Percentiles rank a stretch among this genome's conserved stretches.
These are phyloP conservation scores for Drosophila neonasuta DNA, from an alignment of 2,888 invertebrate genomes.

Conservation along the genomic window DNA sequence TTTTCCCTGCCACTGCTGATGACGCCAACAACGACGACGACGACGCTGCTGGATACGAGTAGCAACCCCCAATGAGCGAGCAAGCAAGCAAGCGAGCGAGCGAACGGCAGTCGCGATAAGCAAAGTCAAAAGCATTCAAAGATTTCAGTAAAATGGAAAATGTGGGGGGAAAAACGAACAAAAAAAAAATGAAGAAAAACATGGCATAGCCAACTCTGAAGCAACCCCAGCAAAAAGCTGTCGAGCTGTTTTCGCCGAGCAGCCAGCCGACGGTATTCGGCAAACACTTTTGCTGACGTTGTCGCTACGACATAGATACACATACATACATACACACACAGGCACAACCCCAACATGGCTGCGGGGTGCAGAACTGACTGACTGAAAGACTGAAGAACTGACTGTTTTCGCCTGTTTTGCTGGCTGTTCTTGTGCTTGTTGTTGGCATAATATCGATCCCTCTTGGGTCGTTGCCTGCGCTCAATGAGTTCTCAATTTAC, in stretches of 20 bases:
- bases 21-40: conserved; percentile 38
- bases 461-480: conserved; percentile 75
- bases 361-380: background rate
- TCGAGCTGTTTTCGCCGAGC: conserved; percentile 26
- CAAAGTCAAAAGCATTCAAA: conserved; percentile 74
- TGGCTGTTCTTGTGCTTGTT: conserved; percentile 28
- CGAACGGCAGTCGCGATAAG: conserved; percentile 65
- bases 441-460: conserved; percentile 74
- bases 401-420: conserved; percentile 9
- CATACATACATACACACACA: conserved; percentile 27
- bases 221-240: conserved; percentile 51
- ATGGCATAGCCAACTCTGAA: conserved; percentile 34
- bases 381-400: background rate
- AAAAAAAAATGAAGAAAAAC: conserved; percentile 31
- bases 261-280: conserved; percentile 45
- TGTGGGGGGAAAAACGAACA: conserved; percentile 32
- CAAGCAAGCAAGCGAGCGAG: conserved; percentile 2
- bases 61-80: conserved; percentile 57
- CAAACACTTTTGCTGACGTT: conserved; percentile 75
- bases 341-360: conserved; percentile 38
- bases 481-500: conserved; percentile 77
- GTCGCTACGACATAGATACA: conserved; percentile 39
- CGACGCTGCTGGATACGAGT: conserved; percentile 40
- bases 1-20: conserved; percentile 15
- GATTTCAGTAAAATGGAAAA: conserved; percentile 59